A percentile compares a stretch with the other conserved stretches of the same genome.
Evolutionary conservation across 2,888 invertebrate genomes (phyloP).

Genomic region (Crioceris asparagi): DNA sequence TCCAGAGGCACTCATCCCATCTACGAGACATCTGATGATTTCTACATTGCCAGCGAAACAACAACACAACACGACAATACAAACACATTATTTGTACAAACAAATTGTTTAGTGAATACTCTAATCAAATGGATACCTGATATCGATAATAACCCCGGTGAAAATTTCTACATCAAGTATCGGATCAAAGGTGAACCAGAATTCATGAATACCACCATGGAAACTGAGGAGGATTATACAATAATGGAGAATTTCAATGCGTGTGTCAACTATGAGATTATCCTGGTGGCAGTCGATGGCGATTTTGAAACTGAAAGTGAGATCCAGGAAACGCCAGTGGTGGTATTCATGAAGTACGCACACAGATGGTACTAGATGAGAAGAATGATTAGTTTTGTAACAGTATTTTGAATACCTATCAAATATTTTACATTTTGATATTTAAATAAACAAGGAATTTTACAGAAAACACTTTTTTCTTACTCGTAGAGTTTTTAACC

Average conservation of each 20-base stretch:
- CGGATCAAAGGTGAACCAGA: conserved; percentile 23
- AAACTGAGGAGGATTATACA: conserved; percentile 25
- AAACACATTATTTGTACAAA: conserved; percentile 6
- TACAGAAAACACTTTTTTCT: no score
- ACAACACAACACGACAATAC: conserved; percentile 2
- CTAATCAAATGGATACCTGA: conserved; percentile 30
- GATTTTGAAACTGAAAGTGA: conserved; percentile 27
- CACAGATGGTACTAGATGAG: no score
- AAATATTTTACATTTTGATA: no score
- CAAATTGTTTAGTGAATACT: conserved; percentile 25
- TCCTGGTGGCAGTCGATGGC: conserved; percentile 28
- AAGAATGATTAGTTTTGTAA: no score
- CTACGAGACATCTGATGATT: no score
- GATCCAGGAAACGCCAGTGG: conserved; percentile 24
- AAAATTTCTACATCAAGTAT: conserved; percentile 29
- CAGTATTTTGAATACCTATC: no score
- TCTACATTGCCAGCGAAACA: background rate
- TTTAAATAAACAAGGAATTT: no score
- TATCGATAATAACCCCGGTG: conserved; percentile 27
- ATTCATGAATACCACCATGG: conserved; percentile 23
- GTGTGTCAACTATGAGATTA: conserved; percentile 28
- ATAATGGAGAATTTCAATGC: conserved; percentile 28
- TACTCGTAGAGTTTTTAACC: no score
- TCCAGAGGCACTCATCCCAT: no score
- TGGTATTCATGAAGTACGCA: conserved; percentile 17